A percentile compares a stretch with the other conserved stretches of the same genome.
These are phyloP conservation scores for Microplitis manilae DNA, from an alignment of 2,888 invertebrate species.

Conservation along the genomic window DNA sequence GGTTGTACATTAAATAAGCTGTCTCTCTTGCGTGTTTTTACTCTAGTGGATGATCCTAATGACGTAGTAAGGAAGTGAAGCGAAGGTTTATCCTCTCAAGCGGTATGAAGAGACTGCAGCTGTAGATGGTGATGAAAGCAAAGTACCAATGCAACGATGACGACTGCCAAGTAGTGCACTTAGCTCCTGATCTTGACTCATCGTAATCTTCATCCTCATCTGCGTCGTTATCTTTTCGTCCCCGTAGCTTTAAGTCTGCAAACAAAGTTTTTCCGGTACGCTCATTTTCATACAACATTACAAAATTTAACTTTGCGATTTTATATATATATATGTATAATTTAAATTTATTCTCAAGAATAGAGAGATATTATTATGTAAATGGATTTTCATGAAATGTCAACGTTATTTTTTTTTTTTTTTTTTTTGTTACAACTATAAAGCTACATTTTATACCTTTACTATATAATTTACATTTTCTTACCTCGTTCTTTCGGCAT, in stretches of 20 bases:
- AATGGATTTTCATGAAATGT: slow-evolving; percentile 45
- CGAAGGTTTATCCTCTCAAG: slow-evolving; percentile 55
- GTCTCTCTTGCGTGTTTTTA: neutral
- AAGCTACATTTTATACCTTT: slow-evolving; percentile 24
- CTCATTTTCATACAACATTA: slow-evolving; percentile 12
- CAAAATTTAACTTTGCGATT: slow-evolving; percentile 1
- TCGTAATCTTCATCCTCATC: slow-evolving; percentile 64
- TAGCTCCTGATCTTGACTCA: slow-evolving; percentile 57
- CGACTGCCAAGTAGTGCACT: slow-evolving; percentile 53
- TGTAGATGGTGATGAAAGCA: slow-evolving; percentile 62
- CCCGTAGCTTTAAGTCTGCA: slow-evolving; percentile 64
- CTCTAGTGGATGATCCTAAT: slow-evolving; percentile 37
- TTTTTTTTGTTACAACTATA: slow-evolving; percentile 23
- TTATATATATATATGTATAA: slow-evolving; percentile 13
- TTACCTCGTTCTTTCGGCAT: slow-evolving; percentile 68
- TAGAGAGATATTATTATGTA: slow-evolving; percentile 31
- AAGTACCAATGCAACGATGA: slow-evolving; percentile 55
- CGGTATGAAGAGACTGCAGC: slow-evolving; percentile 62
- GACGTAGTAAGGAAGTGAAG: slow-evolving; percentile 41
- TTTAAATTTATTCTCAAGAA: slow-evolving; percentile 25
- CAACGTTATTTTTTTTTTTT: slow-evolving; percentile 35
- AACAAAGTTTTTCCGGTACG: slow-evolving; percentile 43
- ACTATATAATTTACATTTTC: slow-evolving; percentile 33
- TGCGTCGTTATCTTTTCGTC: slow-evolving; percentile 61
- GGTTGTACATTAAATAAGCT: slow-evolving; percentile 18